Evolutionary conservation across 2,113 vertebrate species (phyloP).

Genomic region (Jacana jacana): DNA sequence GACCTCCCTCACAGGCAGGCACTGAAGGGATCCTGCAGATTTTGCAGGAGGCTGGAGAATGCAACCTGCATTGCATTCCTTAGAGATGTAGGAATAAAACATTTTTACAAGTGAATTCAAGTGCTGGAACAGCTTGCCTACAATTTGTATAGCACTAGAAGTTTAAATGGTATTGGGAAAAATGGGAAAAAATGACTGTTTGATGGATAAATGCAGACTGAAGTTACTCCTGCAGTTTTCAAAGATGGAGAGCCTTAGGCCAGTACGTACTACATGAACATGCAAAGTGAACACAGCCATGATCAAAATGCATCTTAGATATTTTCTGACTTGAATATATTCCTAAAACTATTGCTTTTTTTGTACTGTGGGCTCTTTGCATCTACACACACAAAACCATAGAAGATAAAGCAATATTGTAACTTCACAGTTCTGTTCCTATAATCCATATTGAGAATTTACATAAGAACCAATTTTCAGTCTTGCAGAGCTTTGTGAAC

Average conservation of each 20-base stretch:
- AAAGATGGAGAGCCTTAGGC: not conserved
- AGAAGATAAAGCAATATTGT: not conserved
- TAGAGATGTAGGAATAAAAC: not conserved
- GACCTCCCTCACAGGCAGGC: not conserved
- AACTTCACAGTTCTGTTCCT: not conserved
- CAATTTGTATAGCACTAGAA: not conserved
- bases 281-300: not conserved
- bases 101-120: not conserved
- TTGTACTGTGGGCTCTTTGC: not conserved
- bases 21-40: not conserved
- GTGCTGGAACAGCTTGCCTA: not conserved
- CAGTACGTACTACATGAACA: not conserved
- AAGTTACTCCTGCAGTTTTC: not conserved
- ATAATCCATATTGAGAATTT: not conserved
- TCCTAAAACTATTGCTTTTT: not conserved
- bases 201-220: not conserved
- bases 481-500: not conserved
- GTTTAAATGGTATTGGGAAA: not conserved
- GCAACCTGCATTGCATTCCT: rapidly evolving
- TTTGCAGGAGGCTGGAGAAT: not conserved
- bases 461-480: not conserved
- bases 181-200: not conserved
- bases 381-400: not conserved
- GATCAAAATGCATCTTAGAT: not conserved
- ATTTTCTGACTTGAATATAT: not conserved